Base-by-base conservation (phyloP, 1,140 invertebrate species). In the Probaryconus sp. region DNA sequence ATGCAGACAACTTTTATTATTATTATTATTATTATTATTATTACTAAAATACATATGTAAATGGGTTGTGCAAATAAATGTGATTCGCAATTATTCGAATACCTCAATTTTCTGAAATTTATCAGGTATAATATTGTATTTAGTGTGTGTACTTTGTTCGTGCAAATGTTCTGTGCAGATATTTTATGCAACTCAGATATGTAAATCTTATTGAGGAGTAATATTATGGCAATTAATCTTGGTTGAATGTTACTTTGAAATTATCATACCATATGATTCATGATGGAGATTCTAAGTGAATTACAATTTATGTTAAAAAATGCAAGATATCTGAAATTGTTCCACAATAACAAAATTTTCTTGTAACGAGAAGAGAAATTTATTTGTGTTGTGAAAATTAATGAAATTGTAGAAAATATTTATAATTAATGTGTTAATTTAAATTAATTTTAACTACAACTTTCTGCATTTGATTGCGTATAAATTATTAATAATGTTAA, bases 91-190 rank as follows among this genome's bases (percentile, higher is more conserved):
- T n/a, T n/a, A n/a, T n/a, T n/a, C n/a, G n/a, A n/a, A n/a, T n/a
- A n/a, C n/a, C n/a, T n/a, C n/a, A n/a, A n/a, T n/a, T n/a, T n/a
- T n/a, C n/a, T n/a, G n/a, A 53, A 21, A 17, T 53, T 53, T 18
- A 53, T 33, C 28, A 40, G 33, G 50, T n/a, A n/a, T 53, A 38
- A 53, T 38, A 11, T 16, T 17, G 17, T 53, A 40, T 53, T 53
- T 53, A 35, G 11, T 38, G 18, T 16, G 18, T 5, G 30, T 50
- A 50, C 30, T 20, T 35, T 14, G 26, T 16, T 51, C 20, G 26
- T 51, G 48, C 48, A 51, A 26, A 51, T 38, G 13, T 28, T 28
- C 35, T 53, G 18, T 51, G 48, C 48, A 51, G 45, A n/a, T n/a
- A 20, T 51, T 51, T 51, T 16, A 14, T 37, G 18, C 26, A 35